These are phyloP conservation scores for Cryptotermes secundus DNA, from an alignment of 1,140 invertebrate genomes.

Conservation along the genomic window DNA sequence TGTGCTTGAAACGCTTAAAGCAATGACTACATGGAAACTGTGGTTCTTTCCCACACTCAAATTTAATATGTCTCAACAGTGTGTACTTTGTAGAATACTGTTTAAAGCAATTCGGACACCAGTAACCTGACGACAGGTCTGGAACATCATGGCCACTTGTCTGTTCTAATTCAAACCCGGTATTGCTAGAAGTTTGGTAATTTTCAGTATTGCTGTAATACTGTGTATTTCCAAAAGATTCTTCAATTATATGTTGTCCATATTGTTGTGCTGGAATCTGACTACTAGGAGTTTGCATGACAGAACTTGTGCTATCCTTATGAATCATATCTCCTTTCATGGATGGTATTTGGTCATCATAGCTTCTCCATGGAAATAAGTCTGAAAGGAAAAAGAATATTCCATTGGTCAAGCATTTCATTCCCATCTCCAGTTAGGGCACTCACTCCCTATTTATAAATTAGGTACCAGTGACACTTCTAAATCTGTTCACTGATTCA, in stretches of 20 bases:
- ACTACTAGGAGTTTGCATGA: not conserved
- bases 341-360: not conserved
- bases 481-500: no score
- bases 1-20: conserved; percentile 41
- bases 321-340: not conserved
- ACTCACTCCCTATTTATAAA: no score
- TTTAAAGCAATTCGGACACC: conserved; percentile 42
- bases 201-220: conserved; percentile 4
- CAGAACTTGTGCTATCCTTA: not conserved
- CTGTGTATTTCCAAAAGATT: not conserved
- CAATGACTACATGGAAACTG: conserved; percentile 45
- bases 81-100: conserved; percentile 43
- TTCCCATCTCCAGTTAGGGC: no score
- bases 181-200: not conserved
- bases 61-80: conserved; percentile 50
- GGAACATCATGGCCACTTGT: not conserved
- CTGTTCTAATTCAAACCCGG: not conserved
- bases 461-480: no score
- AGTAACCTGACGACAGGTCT: not conserved
- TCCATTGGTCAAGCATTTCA: not conserved
- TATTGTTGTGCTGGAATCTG: not conserved
- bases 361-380: conserved; percentile 15
- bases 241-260: not conserved
- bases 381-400: not conserved
- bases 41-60: conserved; percentile 58